Percentiles rank a stretch among this genome's conserved stretches.
Conservation (phyloP, 2,888 invertebrate species). For the Encarsia formosa region DNA sequence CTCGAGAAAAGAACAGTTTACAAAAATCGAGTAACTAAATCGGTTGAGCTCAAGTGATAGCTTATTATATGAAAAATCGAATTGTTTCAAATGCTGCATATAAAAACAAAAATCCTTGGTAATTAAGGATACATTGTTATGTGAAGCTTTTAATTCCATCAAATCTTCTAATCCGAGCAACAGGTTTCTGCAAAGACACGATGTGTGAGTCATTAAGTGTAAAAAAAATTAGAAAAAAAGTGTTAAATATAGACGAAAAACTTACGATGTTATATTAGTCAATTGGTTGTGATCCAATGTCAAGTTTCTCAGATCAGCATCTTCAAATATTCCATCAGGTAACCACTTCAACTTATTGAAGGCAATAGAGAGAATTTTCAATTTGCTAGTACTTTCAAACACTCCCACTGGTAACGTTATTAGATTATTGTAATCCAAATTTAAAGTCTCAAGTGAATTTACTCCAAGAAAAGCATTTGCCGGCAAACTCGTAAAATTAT, state of each 20-base stretch:
- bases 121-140: slow-evolving; percentile 46
- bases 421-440: slow-evolving; percentile 61
- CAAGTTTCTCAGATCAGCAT: slow-evolving; percentile 31
- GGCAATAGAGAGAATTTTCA: slow-evolving; percentile 61
- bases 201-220: not conserved
- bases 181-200: not conserved
- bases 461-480: slow-evolving; percentile 42
- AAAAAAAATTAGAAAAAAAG: not conserved
- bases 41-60: not conserved
- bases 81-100: not conserved
- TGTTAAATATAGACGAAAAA: not conserved
- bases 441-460: slow-evolving; percentile 50
- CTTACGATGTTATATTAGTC: not conserved
- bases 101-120: not conserved
- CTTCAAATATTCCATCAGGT: not conserved
- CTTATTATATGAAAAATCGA: not conserved
- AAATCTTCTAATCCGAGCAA: slow-evolving; percentile 7
- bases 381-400: slow-evolving; percentile 59
- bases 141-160: slow-evolving; percentile 51
- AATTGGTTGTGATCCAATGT: slow-evolving; percentile 57
- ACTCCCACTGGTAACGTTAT: slow-evolving; percentile 52
- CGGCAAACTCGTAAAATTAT: slow-evolving; percentile 59
- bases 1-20: not conserved
- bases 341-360: slow-evolving; percentile 56
- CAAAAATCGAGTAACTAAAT: not conserved